Evolutionary conservation across 2,113 vertebrate species (phyloP).

Genomic region (Microcebus tavaratra): DNA sequence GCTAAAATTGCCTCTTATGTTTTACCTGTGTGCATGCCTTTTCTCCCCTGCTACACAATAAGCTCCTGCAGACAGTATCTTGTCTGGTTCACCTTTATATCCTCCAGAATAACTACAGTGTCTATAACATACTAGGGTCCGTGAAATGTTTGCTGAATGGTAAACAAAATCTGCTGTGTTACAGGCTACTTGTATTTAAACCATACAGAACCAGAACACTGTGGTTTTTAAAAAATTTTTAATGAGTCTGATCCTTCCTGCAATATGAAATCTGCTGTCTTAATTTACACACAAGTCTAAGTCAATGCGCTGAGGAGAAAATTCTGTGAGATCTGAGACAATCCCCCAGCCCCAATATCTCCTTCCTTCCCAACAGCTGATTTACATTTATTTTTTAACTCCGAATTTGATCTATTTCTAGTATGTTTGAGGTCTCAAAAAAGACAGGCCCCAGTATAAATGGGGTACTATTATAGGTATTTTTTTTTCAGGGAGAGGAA

Average conservation of each 20-base stretch:
- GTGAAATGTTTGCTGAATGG: neutral
- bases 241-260: neutral
- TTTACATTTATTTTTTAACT: neutral
- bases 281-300: slow-evolving; percentile 16
- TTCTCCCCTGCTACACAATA: neutral
- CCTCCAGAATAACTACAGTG: neutral
- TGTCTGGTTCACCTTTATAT: neutral
- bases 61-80: neutral
- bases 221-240: neutral
- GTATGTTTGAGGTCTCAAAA: slow-evolving; percentile 23
- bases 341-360: neutral
- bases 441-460: neutral
- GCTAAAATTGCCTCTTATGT: neutral
- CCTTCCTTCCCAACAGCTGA: neutral
- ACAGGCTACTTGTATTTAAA: slow-evolving; percentile 3
- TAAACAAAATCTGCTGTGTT: slow-evolving; percentile 9
- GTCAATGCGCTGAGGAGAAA: neutral
- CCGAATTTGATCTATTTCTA: slow-evolving; percentile 1
- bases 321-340: neutral
- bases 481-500: neutral
- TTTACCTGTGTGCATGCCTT: neutral
- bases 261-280: neutral
- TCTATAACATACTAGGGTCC: neutral
- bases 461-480: neutral
- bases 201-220: neutral